Percentiles rank a stretch among this genome's conserved stretches.
phyloP scores from a whole-genome alignment of 2,797 vertebrate species.

The Choloepus didactylus region DNA sequence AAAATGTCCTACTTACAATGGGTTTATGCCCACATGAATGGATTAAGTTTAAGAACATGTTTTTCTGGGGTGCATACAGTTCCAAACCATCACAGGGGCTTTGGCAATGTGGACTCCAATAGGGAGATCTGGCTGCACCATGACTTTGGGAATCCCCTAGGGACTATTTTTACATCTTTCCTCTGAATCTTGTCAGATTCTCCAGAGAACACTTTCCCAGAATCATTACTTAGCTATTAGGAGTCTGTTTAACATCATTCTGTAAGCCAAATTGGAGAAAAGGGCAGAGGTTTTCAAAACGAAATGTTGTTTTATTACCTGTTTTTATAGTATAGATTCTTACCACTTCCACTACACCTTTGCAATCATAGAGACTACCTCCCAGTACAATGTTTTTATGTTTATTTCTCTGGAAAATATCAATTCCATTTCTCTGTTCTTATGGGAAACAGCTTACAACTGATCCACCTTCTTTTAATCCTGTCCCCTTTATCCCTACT shows the following conservation, averaged over 20 bases:
- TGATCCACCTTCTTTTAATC: background rate
- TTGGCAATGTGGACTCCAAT: background rate
- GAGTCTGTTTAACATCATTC: background rate
- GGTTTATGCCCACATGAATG: too few species aligned
- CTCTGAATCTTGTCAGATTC: background rate
- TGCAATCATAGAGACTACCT: background rate
- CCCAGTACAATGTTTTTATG: background rate
- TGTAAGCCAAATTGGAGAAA: background rate
- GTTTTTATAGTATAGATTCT: background rate
- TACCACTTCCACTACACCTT: background rate
- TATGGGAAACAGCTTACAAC: background rate
- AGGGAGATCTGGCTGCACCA: background rate
- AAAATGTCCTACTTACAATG: too few species aligned
- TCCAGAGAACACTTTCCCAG: background rate
- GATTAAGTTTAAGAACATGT: too few species aligned
- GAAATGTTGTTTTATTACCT: background rate
- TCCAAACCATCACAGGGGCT: too few species aligned
- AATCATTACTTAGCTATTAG: background rate
- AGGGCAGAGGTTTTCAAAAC: background rate
- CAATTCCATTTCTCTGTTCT: background rate
- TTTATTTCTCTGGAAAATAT: background rate
- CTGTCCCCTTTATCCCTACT: background rate
- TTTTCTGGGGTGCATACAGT: too few species aligned
- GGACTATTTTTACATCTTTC: background rate
- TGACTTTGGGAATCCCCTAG: background rate